Evolutionary conservation across 2,888 invertebrate genomes (phyloP), one percentile per base, ranked within the genome.

Genomic region (Parnassius mnemosyne): DNA sequence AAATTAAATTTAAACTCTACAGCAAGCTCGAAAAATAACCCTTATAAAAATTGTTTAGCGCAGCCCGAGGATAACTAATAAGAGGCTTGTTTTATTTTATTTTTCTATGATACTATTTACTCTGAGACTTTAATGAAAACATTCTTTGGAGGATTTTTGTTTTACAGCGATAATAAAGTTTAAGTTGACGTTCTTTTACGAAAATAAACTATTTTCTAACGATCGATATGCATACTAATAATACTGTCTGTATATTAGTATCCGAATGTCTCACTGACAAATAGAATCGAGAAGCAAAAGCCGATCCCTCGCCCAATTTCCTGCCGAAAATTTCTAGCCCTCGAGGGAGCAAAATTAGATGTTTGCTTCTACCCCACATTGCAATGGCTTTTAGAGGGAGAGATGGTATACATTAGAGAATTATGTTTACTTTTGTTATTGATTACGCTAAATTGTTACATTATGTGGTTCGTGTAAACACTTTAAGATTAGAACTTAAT

Each of bases 311-410:
- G 63, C 57, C 55, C 55, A 63, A 63, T 63, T 63, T 63, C 59
- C 63, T 52, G 63, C 10, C 46, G 56, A 59, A 51, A 58, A 63
- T 41, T 49, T 53, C 62, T 10, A 34, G 47, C 55, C 53, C 46
- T 59, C 55, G 58, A 16, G 61, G 58, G 55, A 59, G 59, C 47
- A 34, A 52, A 63, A 63, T 63, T 59, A 63, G 59, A 63, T 46
- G 63, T 59, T 59, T 59, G 58, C 58, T 59, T 58, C 47, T 5
- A 46, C 50, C 50, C 53, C 53, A 25, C 20, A 55, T 51, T 51
- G 52, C 43, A 55, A 63, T 47, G 55, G 59, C 55, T 63, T 57
- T 52, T 41, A 42, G 54, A 54, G 55, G 54, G 52, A 10, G 52
- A 16, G 63, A 47, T 25, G 7, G 43, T 44, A 53, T 25, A 10